Evolutionary conservation across 2,888 invertebrate genomes (phyloP).

Genomic region (Apamea crenata): DNA sequence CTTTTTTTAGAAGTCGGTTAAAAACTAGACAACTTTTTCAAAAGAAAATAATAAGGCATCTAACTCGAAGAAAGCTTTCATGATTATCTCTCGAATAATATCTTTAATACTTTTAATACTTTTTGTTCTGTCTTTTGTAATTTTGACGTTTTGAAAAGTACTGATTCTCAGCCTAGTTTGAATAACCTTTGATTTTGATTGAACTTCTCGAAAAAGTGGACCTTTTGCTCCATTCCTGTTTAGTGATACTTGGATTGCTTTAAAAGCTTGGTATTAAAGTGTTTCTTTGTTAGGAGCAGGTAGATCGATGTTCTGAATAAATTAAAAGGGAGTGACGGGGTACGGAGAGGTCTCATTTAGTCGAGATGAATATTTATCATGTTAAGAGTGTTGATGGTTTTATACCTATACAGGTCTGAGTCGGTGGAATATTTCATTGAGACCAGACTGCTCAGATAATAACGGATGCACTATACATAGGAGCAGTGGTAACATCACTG

Average conservation of each 20-base stretch:
- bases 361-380: constrained; percentile 44
- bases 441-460: not conserved
- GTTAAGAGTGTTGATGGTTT: constrained; percentile 8
- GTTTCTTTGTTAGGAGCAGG: constrained; percentile 44
- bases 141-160: too few relatives aligned
- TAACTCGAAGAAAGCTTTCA: not conserved
- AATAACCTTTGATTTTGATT: not conserved
- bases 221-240: constrained; percentile 6
- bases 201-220: not conserved
- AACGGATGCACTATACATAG: not conserved
- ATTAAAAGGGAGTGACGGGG: constrained; percentile 42
- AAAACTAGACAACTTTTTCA: not conserved
- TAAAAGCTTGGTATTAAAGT: constrained; percentile 43
- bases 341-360: constrained; percentile 23
- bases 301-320: constrained; percentile 56
- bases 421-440: not conserved
- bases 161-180: too few relatives aligned
- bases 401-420: not conserved
- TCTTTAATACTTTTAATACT: too few relatives aligned
- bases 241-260: constrained; percentile 11
- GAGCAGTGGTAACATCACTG: not conserved
- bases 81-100: too few relatives aligned
- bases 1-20: too few relatives aligned
- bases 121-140: too few relatives aligned
- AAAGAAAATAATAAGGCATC: not conserved